Evolutionary conservation across 2,888 invertebrate species (phyloP).

Genomic region (Eristalis intricaria): DNA sequence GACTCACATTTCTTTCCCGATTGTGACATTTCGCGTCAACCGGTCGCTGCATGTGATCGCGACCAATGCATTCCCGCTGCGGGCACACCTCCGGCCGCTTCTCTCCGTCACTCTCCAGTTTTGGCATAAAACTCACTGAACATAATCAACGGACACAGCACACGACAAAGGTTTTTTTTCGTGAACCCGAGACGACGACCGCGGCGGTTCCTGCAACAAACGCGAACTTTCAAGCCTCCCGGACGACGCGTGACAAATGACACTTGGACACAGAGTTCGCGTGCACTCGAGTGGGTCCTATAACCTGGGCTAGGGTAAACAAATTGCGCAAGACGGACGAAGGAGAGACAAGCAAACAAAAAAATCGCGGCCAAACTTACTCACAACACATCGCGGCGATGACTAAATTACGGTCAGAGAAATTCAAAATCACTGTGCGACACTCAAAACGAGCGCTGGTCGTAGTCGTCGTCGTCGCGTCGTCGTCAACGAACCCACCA

Average conservation of each 20-base stretch:
- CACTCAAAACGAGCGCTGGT: conserved; percentile 7
- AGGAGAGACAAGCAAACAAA: background rate
- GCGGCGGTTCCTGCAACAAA: conserved; percentile 9
- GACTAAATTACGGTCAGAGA: conserved; percentile 61
- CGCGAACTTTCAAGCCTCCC: background rate
- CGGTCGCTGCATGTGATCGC: conserved; percentile 56
- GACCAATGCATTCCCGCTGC: conserved; percentile 37
- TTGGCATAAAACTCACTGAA: conserved; percentile 37
- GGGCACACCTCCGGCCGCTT: background rate
- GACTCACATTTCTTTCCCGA: conserved; percentile 48
- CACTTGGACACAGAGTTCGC: conserved; percentile 20
- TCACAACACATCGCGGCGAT: conserved; percentile 46
- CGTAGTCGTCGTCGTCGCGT: background rate
- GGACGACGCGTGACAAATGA: conserved; percentile 21
- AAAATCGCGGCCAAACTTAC: conserved; percentile 42
- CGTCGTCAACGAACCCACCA: conserved; percentile 7
- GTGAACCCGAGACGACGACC: background rate
- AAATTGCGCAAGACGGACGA: conserved; percentile 19
- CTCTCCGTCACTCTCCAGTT: conserved; percentile 44
- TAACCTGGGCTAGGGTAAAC: conserved; percentile 40
- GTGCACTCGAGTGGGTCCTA: conserved; percentile 13
- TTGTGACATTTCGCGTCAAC: conserved; percentile 40
- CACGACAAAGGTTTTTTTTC: background rate
- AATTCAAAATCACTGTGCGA: conserved; percentile 33
- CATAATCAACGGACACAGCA: conserved; percentile 17